These are phyloP conservation scores for Silurus lanzhouensis DNA, from an alignment of 2,797 vertebrate genomes.

Conservation along the genomic window DNA sequence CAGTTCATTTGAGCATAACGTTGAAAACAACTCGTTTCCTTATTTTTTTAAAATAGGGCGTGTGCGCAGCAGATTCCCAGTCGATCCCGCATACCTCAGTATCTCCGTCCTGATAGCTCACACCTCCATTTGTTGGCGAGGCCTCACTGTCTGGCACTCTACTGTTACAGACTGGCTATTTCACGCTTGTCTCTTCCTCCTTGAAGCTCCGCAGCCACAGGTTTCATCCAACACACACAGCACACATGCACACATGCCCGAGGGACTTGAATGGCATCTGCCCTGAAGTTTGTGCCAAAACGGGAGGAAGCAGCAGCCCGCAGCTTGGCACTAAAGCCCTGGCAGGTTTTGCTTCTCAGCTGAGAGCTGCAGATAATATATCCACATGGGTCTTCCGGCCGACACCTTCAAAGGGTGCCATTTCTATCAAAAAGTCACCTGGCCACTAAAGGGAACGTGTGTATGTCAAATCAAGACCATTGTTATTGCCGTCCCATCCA, in stretches of 20 bases:
- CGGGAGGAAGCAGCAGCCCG: constrained; percentile 63
- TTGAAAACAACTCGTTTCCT: neutral
- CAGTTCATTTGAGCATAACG: neutral
- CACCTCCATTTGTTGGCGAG: constrained; percentile 73
- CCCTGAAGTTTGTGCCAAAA: constrained; percentile 71
- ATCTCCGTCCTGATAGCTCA: constrained; percentile 63
- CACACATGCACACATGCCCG: constrained; percentile 59
- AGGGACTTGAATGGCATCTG: constrained; percentile 77
- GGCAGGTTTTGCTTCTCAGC: constrained; percentile 73
- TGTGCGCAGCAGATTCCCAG: constrained; percentile 18
- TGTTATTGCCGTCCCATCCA: constrained; percentile 4
- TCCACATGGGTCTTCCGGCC: constrained; percentile 68
- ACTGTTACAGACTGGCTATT: constrained; percentile 45
- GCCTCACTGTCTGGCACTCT: constrained; percentile 43
- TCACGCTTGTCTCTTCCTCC: constrained; percentile 42
- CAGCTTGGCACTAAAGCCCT: constrained; percentile 64
- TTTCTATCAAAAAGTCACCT: constrained; percentile 40
- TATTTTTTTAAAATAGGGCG: constrained; percentile 29
- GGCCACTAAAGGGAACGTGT: constrained; percentile 27
- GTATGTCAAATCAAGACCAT: constrained; percentile 23
- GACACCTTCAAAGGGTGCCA: constrained; percentile 48
- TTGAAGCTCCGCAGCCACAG: constrained; percentile 54
- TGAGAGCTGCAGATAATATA: constrained; percentile 77
- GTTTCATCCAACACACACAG: constrained; percentile 55
- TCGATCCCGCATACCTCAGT: constrained; percentile 44